These are phyloP conservation scores for Drosophila leontia DNA, from an alignment of 1,140 invertebrate genomes.

Conservation along the genomic window DNA sequence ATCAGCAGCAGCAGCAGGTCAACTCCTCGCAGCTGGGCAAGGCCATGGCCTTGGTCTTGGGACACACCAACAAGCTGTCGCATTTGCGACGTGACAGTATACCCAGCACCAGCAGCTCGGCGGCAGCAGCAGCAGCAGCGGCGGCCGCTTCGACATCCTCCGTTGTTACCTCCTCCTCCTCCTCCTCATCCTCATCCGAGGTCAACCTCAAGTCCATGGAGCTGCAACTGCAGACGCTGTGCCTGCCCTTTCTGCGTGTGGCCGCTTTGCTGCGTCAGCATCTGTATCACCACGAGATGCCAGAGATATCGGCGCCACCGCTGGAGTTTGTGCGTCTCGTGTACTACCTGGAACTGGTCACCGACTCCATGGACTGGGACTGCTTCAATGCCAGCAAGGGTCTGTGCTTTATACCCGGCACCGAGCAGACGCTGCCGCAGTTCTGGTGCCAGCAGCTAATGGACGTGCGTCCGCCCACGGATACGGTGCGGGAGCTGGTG, in stretches of 20 bases:
- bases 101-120: conserved; percentile 55
- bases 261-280: conserved; percentile 94
- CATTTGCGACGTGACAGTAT: conserved; percentile 84
- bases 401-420: conserved; percentile 87
- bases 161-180: not conserved
- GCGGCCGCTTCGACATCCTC: conserved; percentile 1
- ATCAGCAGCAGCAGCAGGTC: conserved; percentile 12
- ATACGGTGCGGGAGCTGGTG: conserved; percentile 88
- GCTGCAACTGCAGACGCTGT: conserved; percentile 90
- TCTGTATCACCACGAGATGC: conserved; percentile 93
- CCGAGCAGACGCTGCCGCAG: conserved; percentile 85
- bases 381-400: conserved; percentile 89
- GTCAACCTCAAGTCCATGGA: conserved; percentile 85
- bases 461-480: conserved; percentile 86
- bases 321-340: conserved; percentile 91
- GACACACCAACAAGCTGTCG: conserved; percentile 67
- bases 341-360: conserved; percentile 91
- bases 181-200: conserved; percentile 22
- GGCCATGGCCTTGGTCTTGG: conserved; percentile 80
- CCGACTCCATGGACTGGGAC: conserved; percentile 88
- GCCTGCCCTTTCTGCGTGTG: conserved; percentile 93
- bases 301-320: conserved; percentile 87
- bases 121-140: conserved; percentile 25
- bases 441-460: conserved; percentile 89
- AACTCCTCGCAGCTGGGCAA: conserved; percentile 68